Percentiles rank a stretch among this genome's conserved stretches.
Conservation (phyloP, 1,140 invertebrate genomes). For the Halictus rubicundus region DNA sequence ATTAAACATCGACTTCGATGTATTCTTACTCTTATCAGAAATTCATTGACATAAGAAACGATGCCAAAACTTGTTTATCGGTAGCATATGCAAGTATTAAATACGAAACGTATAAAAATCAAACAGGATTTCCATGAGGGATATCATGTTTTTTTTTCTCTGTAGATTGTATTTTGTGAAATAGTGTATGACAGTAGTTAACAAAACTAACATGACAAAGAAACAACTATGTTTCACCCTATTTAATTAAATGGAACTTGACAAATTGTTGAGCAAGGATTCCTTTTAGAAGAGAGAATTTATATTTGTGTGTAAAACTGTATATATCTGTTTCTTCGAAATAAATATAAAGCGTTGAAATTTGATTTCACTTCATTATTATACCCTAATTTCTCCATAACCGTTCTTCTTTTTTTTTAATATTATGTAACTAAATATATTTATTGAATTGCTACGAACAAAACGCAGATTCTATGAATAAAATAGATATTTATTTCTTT, state of each 20-base stretch:
- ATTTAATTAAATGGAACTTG: constrained; percentile 12
- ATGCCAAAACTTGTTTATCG: constrained; percentile 5
- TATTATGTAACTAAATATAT: too few species aligned
- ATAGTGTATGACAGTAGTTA: background rate
- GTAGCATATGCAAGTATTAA: background rate
- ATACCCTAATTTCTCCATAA: background rate
- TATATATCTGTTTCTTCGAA: constrained; percentile 42
- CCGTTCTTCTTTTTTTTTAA: too few species aligned
- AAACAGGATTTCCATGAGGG: background rate
- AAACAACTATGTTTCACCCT: constrained; percentile 4
- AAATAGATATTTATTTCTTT: too few species aligned
- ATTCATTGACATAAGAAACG: background rate
- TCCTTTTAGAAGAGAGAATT: constrained; percentile 41
- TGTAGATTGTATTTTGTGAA: background rate
- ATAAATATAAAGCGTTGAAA: constrained; percentile 44
- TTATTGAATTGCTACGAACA: too few species aligned
- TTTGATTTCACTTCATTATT: background rate
- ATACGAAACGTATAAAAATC: constrained; percentile 1
- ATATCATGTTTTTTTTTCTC: too few species aligned
- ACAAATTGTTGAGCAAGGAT: constrained; percentile 30
- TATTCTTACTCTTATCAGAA: background rate
- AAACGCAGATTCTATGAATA: too few species aligned
- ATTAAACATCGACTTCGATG: background rate
- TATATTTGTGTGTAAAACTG: constrained; percentile 45
- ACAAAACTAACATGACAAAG: background rate